These are phyloP conservation scores for Florisuga fusca DNA, from an alignment of 2,797 vertebrate genomes.

Conservation along the genomic window DNA sequence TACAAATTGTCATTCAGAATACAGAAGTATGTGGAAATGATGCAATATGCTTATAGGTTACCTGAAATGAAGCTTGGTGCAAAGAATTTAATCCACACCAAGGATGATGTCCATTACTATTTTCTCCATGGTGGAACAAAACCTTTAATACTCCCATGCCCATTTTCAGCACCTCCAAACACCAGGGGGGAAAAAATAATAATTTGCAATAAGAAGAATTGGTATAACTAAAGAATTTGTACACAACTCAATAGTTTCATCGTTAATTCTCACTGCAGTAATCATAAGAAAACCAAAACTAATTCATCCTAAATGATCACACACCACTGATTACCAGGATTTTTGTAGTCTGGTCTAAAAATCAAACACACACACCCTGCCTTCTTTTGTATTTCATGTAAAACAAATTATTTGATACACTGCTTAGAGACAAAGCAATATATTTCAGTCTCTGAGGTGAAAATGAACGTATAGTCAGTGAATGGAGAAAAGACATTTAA, in stretches of 20 bases:
- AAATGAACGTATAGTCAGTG: background rate
- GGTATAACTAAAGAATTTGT: background rate
- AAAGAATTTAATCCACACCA: constrained; percentile 86
- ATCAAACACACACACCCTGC: background rate
- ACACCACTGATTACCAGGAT: accelerated
- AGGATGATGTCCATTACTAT: constrained; percentile 83
- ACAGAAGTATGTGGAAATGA: constrained; percentile 44
- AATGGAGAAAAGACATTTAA: background rate
- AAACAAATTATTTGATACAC: background rate
- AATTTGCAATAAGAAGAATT: background rate
- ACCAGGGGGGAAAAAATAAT: background rate
- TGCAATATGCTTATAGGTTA: constrained; percentile 45
- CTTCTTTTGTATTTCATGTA: background rate
- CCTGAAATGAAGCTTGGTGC: constrained; percentile 86
- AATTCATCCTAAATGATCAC: background rate
- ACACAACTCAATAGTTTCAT: background rate
- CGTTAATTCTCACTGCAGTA: background rate
- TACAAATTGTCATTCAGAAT: constrained; percentile 38
- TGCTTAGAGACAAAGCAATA: background rate
- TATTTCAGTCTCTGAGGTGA: background rate
- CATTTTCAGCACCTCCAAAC: constrained; percentile 80
- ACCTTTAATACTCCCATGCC: constrained; percentile 72
- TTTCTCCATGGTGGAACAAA: constrained; percentile 78
- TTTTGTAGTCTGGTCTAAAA: background rate
- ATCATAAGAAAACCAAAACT: background rate